Conservation (phyloP, 2,888 invertebrate genomes). For the Uropetala carovei region DNA sequence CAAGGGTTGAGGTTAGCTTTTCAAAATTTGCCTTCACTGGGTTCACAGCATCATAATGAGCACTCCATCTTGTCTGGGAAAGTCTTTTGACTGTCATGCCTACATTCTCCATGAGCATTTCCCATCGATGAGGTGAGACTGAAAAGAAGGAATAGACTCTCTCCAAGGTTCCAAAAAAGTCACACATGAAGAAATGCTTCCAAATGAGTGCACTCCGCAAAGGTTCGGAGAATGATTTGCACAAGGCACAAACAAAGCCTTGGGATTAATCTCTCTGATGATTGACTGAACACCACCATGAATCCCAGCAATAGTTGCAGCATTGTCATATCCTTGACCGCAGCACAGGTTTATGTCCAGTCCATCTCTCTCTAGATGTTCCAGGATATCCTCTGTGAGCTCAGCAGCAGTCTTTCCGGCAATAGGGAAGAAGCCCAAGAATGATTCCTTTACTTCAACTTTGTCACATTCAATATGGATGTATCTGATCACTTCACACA, state of each 20-base stretch:
- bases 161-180: too few relatives aligned
- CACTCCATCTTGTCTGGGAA: too few relatives aligned
- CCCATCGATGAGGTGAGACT: too few relatives aligned
- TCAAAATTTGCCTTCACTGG: too few relatives aligned
- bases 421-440: conserved; percentile 69
- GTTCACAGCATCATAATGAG: too few relatives aligned
- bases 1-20: too few relatives aligned
- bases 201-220: too few relatives aligned
- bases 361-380: conserved; percentile 65
- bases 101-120: too few relatives aligned
- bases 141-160: too few relatives aligned
- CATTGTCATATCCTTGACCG: conserved; percentile 69
- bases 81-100: too few relatives aligned
- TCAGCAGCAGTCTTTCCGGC: conserved; percentile 68
- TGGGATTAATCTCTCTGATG: conserved; percentile 67
- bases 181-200: too few relatives aligned
- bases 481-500: conserved; percentile 68
- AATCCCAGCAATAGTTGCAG: conserved; percentile 68
- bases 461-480: conserved; percentile 68
- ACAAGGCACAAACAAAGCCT: conserved; percentile 67
- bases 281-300: conserved; percentile 68
- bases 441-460: conserved; percentile 69
- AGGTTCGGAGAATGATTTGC: conserved; percentile 68
- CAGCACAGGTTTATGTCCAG: conserved; percentile 68
- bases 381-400: conserved; percentile 66